phyloP scores from a whole-genome alignment of 2,888 invertebrate genomes.

The Athalia cordata region DNA sequence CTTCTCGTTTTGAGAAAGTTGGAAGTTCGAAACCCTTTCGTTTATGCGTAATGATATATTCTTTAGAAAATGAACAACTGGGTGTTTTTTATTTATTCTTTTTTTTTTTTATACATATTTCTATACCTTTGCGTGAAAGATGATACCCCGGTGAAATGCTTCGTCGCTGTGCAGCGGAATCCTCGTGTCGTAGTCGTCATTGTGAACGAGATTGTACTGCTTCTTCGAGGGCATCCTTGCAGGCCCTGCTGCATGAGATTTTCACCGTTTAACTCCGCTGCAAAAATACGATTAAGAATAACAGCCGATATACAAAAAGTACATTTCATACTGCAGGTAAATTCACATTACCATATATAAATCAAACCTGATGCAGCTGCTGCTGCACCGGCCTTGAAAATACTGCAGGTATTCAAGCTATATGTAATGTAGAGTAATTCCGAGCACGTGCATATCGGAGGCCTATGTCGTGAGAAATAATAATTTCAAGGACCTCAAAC shows the following conservation, averaged over 20 bases:
- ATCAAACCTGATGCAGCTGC: too few species aligned
- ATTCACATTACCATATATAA: too few species aligned
- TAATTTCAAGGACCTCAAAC: too few species aligned
- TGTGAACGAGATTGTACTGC: conserved; percentile 95
- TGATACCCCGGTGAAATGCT: conserved; percentile 97
- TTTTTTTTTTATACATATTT: neutral
- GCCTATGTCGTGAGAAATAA: too few species aligned
- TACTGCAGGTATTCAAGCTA: too few species aligned
- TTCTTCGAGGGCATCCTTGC: conserved; percentile 90
- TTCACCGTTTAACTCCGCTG: conserved; percentile 69
- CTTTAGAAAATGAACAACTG: too few species aligned
- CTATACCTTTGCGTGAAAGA: conserved; percentile 96
- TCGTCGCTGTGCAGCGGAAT: conserved; percentile 98
- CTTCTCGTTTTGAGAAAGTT: neutral
- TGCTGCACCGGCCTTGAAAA: too few species aligned
- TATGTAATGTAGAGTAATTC: too few species aligned
- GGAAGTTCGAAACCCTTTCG: neutral
- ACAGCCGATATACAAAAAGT: too few species aligned
- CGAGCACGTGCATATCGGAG: too few species aligned
- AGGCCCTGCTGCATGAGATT: conserved; percentile 67
- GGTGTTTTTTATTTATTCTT: too few species aligned
- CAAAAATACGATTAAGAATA: conserved; percentile 50
- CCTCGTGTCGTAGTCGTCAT: conserved; percentile 96
- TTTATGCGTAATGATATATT: neutral
- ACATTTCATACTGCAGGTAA: too few species aligned